phyloP scores from a whole-genome alignment of 2,797 vertebrate species.

The Babyrousa celebensis region DNA sequence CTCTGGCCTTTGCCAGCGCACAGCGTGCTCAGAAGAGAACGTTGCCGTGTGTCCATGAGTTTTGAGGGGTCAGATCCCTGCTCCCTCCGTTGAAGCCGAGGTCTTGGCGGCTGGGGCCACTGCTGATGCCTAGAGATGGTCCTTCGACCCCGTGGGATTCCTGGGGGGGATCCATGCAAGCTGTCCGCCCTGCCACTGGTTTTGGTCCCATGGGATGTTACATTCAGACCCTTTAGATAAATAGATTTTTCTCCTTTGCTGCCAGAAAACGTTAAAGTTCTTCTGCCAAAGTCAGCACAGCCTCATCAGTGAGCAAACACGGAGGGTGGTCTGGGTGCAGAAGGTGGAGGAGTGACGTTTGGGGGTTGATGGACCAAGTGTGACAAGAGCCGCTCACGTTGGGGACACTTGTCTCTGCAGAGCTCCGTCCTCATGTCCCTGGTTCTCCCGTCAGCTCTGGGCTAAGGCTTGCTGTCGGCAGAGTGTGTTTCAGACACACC shows the following conservation, averaged over 20 bases:
- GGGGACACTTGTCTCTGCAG: fast-evolving
- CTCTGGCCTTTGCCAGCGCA: neutral
- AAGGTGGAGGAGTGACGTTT: neutral
- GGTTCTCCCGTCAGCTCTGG: fast-evolving
- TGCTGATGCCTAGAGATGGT: fast-evolving
- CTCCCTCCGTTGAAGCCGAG: neutral
- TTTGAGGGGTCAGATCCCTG: neutral
- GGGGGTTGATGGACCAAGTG: neutral
- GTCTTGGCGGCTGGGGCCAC: neutral
- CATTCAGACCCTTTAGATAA: neutral
- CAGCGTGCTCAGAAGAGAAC: fast-evolving
- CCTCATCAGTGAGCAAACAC: neutral
- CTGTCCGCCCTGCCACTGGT: neutral
- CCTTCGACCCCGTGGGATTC: neutral
- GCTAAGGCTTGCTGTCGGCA: neutral
- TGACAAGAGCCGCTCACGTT: too few relatives aligned
- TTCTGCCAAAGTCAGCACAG: neutral
- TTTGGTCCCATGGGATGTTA: neutral
- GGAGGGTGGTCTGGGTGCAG: neutral
- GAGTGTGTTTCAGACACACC: too few relatives aligned
- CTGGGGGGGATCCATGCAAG: neutral
- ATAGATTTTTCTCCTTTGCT: constrained; percentile 16
- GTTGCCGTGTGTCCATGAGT: fast-evolving
- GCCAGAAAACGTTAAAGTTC: neutral
- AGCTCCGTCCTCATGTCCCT: fast-evolving